Conservation (phyloP, 2,113 vertebrate species). For the Ginglymostoma cirratum region DNA sequence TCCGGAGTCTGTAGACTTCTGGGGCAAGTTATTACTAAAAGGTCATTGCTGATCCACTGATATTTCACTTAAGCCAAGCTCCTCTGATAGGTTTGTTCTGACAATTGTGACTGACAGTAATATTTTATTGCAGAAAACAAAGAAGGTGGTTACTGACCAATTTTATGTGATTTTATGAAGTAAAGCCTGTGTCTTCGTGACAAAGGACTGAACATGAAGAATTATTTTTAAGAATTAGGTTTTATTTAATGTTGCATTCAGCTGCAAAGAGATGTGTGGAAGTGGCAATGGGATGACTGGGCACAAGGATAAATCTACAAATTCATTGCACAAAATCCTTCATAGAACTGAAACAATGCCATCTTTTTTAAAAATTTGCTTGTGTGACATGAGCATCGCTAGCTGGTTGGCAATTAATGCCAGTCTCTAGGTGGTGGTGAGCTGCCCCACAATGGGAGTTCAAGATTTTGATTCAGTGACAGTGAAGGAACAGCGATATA, state of each 20-base stretch:
- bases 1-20: background rate
- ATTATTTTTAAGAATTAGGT: background rate
- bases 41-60: background rate
- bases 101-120: background rate
- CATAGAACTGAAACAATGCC: no score
- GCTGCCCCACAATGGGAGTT: no score
- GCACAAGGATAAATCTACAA: background rate
- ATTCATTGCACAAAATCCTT: background rate
- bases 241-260: background rate
- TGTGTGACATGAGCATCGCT: no score
- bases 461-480: no score
- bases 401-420: no score
- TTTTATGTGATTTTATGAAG: background rate
- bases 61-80: background rate
- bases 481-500: no score
- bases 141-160: background rate
- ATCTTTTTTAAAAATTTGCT: no score
- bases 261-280: background rate
- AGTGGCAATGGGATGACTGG: background rate
- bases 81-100: background rate
- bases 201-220: background rate
- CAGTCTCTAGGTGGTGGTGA: no score
- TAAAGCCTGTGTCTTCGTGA: background rate
- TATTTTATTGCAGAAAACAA: background rate
- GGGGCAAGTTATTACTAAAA: background rate